Percentiles rank a stretch among this genome's conserved stretches.
Evolutionary conservation across 2,888 invertebrate genomes (phyloP).

Genomic region (Leucophenga montana): DNA sequence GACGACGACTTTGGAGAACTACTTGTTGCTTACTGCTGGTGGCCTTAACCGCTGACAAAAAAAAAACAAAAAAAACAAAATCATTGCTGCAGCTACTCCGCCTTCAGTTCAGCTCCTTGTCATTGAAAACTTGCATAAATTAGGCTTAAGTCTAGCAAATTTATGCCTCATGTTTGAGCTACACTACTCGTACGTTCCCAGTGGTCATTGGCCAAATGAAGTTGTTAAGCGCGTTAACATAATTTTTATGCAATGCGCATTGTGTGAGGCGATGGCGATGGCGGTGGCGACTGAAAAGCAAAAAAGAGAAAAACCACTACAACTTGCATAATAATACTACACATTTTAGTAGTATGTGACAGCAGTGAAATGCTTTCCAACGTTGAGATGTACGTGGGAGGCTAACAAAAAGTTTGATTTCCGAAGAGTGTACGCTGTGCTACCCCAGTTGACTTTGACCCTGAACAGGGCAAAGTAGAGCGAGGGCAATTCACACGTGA

Average conservation of each 20-base stretch:
- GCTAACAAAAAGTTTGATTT: too few species aligned
- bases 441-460: too few species aligned
- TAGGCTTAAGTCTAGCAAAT: conserved; percentile 71
- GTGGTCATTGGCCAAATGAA: conserved; percentile 64
- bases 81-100: background rate
- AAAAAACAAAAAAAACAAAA: too few species aligned
- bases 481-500: background rate
- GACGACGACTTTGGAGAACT: conserved; percentile 33
- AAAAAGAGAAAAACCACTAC: background rate
- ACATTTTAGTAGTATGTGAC: background rate
- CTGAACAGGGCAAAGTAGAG: too few species aligned
- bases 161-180: conserved; percentile 68
- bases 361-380: conserved; percentile 11
- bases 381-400: background rate
- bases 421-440: too few species aligned
- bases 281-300: background rate
- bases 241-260: conserved; percentile 52
- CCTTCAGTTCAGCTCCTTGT: background rate
- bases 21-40: conserved; percentile 44
- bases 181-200: background rate
- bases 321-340: background rate
- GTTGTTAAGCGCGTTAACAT: conserved; percentile 72
- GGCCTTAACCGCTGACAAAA: conserved; percentile 28
- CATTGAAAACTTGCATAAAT: conserved; percentile 60
- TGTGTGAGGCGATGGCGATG: background rate